Evolutionary conservation across 2,797 vertebrate genomes (phyloP).

Genomic region (Hirundo rustica): DNA sequence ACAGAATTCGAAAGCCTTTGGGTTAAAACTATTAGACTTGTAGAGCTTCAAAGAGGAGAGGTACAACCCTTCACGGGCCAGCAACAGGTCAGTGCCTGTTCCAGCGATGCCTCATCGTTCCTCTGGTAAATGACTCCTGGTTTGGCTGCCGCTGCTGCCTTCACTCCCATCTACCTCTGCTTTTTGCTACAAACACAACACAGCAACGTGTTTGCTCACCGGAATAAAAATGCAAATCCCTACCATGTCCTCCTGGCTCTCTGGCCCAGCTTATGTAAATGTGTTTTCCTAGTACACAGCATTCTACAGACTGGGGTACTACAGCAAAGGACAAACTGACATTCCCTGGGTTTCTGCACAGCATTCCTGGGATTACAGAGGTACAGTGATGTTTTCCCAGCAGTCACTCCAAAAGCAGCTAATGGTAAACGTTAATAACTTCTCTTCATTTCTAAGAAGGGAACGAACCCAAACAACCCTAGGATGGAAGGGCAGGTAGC

Average conservation of each 20-base stretch:
- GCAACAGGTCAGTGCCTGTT: slow-evolving; percentile 47
- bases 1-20: slow-evolving; percentile 9
- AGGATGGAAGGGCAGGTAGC: not conserved
- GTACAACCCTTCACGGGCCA: not conserved
- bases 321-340: not conserved
- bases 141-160: not conserved
- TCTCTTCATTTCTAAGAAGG: not conserved
- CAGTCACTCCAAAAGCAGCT: not conserved
- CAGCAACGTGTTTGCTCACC: not conserved
- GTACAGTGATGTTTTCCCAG: not conserved
- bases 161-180: not conserved
- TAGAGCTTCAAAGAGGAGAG: not conserved
- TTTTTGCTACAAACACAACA: not conserved
- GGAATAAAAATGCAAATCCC: not conserved
- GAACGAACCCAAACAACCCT: not conserved
- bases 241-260: not conserved
- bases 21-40: not conserved
- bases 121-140: not conserved
- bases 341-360: not conserved
- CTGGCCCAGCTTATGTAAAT: not conserved
- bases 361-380: not conserved
- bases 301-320: not conserved
- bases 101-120: not conserved
- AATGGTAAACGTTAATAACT: not conserved
- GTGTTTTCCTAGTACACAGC: not conserved